Evolutionary conservation across 2,797 vertebrate genomes (phyloP), one percentile per base, ranked within the genome.

Genomic region (Acipenser ruthenus): DNA sequence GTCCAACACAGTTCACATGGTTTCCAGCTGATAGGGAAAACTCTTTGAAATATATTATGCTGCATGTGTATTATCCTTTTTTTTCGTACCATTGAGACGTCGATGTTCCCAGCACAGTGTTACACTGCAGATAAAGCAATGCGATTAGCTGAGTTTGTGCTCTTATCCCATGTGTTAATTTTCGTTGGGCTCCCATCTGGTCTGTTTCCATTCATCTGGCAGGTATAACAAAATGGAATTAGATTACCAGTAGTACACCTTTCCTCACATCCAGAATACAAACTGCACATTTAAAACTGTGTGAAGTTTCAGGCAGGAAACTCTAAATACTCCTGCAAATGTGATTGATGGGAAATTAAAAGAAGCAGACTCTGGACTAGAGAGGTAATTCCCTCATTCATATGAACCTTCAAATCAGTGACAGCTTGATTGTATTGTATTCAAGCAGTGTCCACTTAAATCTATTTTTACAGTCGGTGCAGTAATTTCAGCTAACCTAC

Each of bases 161-260:
- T 98, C 80, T 92, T 95, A 77, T 98, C 95, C 94, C 93, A 97
- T 1, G 93, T 95, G 84, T 95, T 89, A 80, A 96, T 87, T 79
- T 93, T 95, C 0, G 92, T 92, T 64, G 95, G 93, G 64, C 72
- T 81, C 0, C 87, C 84, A n/a, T 90, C 92, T 8, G 91, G 92
- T 77, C 88, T 93, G 81, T 94, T 91, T 78, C 93, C 95, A 23
- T 92, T 95, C 87, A 95, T 89, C 96, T 99, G 75, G 15, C 81
- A 73, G 69, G 8, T 12, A 73, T 63, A 72, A 67, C 53, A 10
- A 18, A 70, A 56, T 62, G 58, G 23, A 12, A 68, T 47, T 13
- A 2, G 18, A 23, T 52, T 12, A 13, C 49, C 50, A 53, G 50
- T 48, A 50, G 48, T 7, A 7, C 18, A 6, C 12, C 23, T 49